Evolutionary conservation across 2,113 vertebrate species (phyloP).

Genomic region (Crypturellus undulatus): DNA sequence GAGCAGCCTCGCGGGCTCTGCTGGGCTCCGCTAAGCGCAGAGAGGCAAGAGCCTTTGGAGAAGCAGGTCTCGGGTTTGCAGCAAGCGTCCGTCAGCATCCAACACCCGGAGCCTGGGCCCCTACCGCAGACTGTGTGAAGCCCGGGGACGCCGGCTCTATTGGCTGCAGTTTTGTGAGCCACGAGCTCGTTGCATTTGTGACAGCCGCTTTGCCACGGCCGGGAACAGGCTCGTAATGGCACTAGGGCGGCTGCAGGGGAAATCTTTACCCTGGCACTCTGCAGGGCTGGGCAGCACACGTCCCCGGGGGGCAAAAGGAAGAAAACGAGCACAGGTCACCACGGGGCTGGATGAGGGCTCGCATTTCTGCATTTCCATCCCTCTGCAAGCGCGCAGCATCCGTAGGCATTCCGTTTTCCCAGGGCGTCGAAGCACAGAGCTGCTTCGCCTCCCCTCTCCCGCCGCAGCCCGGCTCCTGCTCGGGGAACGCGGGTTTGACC

Average conservation of each 20-base stretch:
- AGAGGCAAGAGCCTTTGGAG: neutral
- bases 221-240: neutral
- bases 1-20: accelerated
- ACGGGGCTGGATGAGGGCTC: neutral
- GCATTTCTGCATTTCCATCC: neutral
- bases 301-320: neutral
- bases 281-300: accelerated
- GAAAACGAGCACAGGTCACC: neutral
- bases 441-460: neutral
- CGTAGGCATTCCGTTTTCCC: neutral
- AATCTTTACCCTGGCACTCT: accelerated
- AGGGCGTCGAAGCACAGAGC: neutral
- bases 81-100: neutral
- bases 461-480: too few species aligned
- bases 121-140: neutral
- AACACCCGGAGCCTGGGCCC: too few species aligned
- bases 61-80: accelerated
- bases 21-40: neutral
- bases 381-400: neutral
- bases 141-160: accelerated
- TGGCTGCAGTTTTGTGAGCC: neutral
- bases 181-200: accelerated
- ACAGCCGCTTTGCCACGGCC: accelerated
- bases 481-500: neutral
- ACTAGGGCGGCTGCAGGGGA: accelerated